Base-by-base conservation (phyloP, 2,888 invertebrate genomes). In the Ormia ochracea region DNA sequence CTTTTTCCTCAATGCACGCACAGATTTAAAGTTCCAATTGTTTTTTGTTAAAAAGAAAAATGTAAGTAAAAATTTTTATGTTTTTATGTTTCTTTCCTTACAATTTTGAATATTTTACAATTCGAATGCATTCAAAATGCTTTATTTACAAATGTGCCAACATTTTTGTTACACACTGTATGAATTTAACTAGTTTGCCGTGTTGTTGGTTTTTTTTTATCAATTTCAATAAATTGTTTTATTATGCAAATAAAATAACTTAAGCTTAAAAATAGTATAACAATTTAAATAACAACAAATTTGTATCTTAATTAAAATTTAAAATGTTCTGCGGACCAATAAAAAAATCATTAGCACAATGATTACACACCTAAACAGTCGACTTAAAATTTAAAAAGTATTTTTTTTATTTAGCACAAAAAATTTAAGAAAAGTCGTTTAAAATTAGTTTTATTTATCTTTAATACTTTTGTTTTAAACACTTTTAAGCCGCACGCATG, bases 201-300 rank as follows among this genome's bases (percentile, higher is more conserved):
- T 5, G 5, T 1, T 1, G 9, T 26, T 50, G 26, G 26, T 31
- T 23, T 50, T 17, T 26, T 26, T 23, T 21, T 3, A 0, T 56
- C 23, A 50, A 69, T 52, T 43, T 12, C 41, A 26, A 23, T 21
- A 41, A 54, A 65, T 41, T 14, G 36, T 14, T 74, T 74, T 65
- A 31, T 56, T 58, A 74, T 74, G 66, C 66, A 74, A 74, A 66
- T 65, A 38, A 58, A 48, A 54, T 14, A 56, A 28, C 33, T 45
- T 63, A n/a, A n/a, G n/a, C 28, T 48, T 38, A 48, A 73, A 54
- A 28, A 31, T 41, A 28, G 36, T 36, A 36, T 26, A 69, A 21
- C 36, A 28, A 65, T 17, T 38, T 28, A 14, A 58, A 38, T 58
- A 31, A 19, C 21, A 48, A 21, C n/a, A 31, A 14, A 41, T 21